These are phyloP conservation scores for Heterodera filipjevi DNA, from an alignment of 2,888 invertebrate genomes.

Conservation along the genomic window DNA sequence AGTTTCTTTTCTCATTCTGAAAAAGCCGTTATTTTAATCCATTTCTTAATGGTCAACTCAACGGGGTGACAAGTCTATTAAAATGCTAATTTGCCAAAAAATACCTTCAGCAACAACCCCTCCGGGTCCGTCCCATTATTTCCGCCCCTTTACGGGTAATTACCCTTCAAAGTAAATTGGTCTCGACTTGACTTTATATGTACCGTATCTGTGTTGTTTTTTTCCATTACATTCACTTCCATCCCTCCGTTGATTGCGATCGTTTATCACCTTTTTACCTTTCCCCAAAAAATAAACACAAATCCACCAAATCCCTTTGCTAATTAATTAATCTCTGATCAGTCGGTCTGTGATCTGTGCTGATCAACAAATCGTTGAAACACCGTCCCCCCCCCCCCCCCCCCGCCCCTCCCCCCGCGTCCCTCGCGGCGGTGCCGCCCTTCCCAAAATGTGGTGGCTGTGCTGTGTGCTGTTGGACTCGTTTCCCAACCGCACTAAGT, in stretches of 20 bases:
- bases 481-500: constrained; percentile 7
- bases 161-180: not conserved
- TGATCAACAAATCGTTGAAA: not conserved
- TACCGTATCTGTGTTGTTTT: not conserved
- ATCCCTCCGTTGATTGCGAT: not conserved
- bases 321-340: not conserved
- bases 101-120: not conserved
- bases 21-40: too few relatives aligned
- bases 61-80: too few relatives aligned
- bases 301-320: not conserved
- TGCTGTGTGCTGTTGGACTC: not conserved
- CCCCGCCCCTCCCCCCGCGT: not conserved
- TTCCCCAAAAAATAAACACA: not conserved
- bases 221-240: not conserved
- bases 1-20: too few relatives aligned
- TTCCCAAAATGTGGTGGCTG: not conserved
- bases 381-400: not conserved
- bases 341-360: not conserved
- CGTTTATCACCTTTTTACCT: not conserved
- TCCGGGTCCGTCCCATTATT: not conserved
- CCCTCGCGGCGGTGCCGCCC: not conserved
- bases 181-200: not conserved
- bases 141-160: not conserved
- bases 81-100: too few relatives aligned
- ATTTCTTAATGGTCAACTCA: too few relatives aligned